A percentile compares a stretch with the other conserved stretches of the same genome.
Conservation (phyloP, 2,888 invertebrate genomes). For the Hydroisotoma schaefferi region DNA sequence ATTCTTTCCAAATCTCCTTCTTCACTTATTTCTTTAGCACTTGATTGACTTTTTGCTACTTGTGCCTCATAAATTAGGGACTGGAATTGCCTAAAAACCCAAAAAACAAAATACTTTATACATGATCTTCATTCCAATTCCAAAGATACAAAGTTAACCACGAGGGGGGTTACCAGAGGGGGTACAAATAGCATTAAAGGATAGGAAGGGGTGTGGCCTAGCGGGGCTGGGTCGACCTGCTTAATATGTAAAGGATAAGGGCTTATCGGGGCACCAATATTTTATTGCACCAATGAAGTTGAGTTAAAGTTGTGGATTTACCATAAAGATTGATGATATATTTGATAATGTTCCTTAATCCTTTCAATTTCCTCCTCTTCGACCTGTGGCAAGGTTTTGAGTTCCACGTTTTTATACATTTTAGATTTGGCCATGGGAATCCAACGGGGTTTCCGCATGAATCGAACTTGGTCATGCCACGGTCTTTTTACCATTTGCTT, state of each 20-base stretch:
- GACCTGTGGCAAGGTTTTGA: constrained; percentile 60
- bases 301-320: constrained; percentile 48
- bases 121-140: too few species aligned
- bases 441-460: constrained; percentile 71
- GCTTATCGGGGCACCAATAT: too few species aligned
- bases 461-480: constrained; percentile 19
- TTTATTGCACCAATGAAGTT: too few species aligned
- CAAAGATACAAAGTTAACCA: too few species aligned
- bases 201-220: too few species aligned
- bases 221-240: too few species aligned
- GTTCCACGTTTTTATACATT: constrained; percentile 66
- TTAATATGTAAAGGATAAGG: too few species aligned
- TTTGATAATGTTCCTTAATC: constrained; percentile 67
- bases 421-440: constrained; percentile 75
- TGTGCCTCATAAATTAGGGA: constrained; percentile 64
- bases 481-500: too few species aligned
- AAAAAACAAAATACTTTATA: constrained; percentile 6
- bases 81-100: constrained; percentile 34
- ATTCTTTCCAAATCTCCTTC: constrained; percentile 61
- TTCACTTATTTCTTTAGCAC: constrained; percentile 68
- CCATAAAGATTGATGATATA: constrained; percentile 58
- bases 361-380: constrained; percentile 65
- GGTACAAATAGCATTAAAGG: too few species aligned
- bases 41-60: constrained; percentile 59
- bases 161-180: too few species aligned